A percentile compares a stretch with the other conserved stretches of the same genome.
Conservation (phyloP, 2,797 vertebrate genomes). For the Danio aesculapii region DNA sequence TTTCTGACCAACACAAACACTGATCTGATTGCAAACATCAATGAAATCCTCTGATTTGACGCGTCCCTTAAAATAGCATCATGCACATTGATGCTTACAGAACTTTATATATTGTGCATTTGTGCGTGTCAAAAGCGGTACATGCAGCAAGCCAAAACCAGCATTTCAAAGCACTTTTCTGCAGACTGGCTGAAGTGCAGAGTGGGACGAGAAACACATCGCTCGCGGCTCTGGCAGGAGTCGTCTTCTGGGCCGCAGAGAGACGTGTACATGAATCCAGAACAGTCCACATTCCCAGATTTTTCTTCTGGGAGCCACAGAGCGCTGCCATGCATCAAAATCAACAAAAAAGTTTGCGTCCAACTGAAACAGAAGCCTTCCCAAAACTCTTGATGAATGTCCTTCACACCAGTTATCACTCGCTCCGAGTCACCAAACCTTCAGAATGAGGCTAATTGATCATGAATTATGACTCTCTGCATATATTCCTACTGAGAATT, state of each 20-base stretch:
- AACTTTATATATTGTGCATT: not conserved
- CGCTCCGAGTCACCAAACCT: not conserved
- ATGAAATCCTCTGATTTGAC: not conserved
- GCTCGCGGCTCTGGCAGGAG: conserved; percentile 3
- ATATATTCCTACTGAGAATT: conserved; percentile 55
- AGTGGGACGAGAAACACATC: not conserved
- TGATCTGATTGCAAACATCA: not conserved
- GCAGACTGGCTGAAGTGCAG: not conserved
- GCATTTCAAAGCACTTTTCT: not conserved
- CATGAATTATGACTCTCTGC: conserved; percentile 45
- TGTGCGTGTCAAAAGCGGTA: not conserved
- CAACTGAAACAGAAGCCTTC: conserved; percentile 34
- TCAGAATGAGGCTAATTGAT: conserved; percentile 52
- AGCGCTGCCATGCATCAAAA: conserved; percentile 3
- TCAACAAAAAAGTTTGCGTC: conserved; percentile 27
- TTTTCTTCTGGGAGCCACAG: conserved; percentile 1
- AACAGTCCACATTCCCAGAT: conserved; percentile 17
- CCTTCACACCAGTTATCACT: conserved; percentile 3
- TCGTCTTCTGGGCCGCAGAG: conserved; percentile 30
- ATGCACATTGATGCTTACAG: not conserved
- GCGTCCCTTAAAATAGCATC: not conserved
- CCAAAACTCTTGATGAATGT: conserved; percentile 14
- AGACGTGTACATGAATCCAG: conserved; percentile 18
- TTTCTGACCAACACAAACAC: not conserved
- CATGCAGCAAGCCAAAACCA: not conserved